These are phyloP conservation scores for Neopipo cinnamomea DNA, from an alignment of 2,113 vertebrate genomes.

Conservation along the genomic window DNA sequence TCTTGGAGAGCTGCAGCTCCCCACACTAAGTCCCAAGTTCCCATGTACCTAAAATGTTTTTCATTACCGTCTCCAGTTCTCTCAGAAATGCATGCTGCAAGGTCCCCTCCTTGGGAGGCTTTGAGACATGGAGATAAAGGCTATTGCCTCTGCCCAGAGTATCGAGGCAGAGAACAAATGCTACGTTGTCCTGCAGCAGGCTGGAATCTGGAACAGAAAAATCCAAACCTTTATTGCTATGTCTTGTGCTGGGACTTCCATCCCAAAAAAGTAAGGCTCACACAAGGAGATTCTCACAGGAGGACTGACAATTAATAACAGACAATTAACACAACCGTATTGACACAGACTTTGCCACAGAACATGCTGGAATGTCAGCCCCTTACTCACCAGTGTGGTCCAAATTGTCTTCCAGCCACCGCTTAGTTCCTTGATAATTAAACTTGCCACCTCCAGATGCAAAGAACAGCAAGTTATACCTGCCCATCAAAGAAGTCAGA, in stretches of 20 bases:
- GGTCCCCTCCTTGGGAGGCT: slow-evolving; percentile 93
- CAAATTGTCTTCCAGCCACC: slow-evolving; percentile 96
- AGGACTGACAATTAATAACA: not conserved
- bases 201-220: slow-evolving; percentile 85
- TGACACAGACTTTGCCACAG: not conserved
- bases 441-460: slow-evolving; percentile 97
- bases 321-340: not conserved
- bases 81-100: slow-evolving; percentile 87
- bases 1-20: not conserved
- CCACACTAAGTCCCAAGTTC: not conserved
- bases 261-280: not conserved
- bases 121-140: slow-evolving; percentile 94
- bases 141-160: slow-evolving; percentile 86
- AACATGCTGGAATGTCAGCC: not conserved
- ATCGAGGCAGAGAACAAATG: slow-evolving; percentile 95
- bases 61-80: slow-evolving; percentile 87
- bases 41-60: not conserved
- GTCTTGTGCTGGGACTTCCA: not conserved
- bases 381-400: slow-evolving; percentile 89
- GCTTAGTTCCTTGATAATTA: slow-evolving; percentile 97
- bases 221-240: not conserved
- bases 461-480: slow-evolving; percentile 97
- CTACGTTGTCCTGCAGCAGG: slow-evolving; percentile 97
- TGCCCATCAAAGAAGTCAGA: slow-evolving; percentile 47
- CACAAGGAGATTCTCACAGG: not conserved